Evolutionary conservation across 2,888 invertebrate species (phyloP), one percentile per base, ranked within the genome.

Genomic region (Erebia ligea): DNA sequence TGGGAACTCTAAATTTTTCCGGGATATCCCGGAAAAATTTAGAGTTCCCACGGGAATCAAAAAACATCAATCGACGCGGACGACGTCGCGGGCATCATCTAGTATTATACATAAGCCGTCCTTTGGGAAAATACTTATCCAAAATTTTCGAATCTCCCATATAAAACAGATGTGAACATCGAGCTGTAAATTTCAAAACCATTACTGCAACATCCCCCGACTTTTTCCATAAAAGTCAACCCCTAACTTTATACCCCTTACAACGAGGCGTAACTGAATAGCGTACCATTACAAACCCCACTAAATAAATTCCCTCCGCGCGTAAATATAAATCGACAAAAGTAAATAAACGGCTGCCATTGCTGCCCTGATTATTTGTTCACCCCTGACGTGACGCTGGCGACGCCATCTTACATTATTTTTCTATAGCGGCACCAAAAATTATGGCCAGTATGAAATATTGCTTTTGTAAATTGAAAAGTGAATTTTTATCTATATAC

Each of bases 331-430:
- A 92, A 90, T 90, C 83, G 86, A 82, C 82, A 88, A 92, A 92
- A 92, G 92, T 93, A 93, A 93, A 93, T 93, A 93, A 87, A 90
- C 87, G 89, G 79, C 85, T 82, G 80, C 88, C 88, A 90, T 92
- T 88, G 91, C 87, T 90, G 88, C 87, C 87, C 92, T 91, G 90
- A 90, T 92, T 92, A 91, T 91, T 91, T 87, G 81, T 79, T 84
- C 80, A 79, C 86, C 91, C 90, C 85, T 83, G 80, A 82, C 81
- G 75, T 84, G 76, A 80, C 69, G 82, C 68, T 34, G 48, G 19
- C 54, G 52, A 79, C 84, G 92, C 92, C 92, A 93, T 93, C 86
- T 92, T 92, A 86, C 80, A 82, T 73, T 72, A 81, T 80, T 81
- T 82, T 56, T 81, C 81, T 80, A 80, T 78, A 64, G 70, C 69